Evolutionary conservation across 2,113 vertebrate species (phyloP), one percentile per base, ranked within the genome.

Genomic region (Hyperopisus bebe): DNA sequence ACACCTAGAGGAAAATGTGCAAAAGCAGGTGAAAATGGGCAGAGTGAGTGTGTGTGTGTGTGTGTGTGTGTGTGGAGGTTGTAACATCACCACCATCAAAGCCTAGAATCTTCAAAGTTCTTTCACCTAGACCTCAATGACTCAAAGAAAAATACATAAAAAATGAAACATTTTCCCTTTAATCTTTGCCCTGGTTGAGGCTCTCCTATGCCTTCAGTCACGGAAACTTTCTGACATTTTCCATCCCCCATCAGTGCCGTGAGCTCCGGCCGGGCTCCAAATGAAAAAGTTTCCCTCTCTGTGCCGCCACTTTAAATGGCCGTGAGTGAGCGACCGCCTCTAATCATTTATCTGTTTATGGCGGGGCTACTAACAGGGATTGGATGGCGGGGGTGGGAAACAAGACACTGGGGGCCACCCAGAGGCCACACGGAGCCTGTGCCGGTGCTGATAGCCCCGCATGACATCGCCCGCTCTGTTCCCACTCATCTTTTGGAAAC

Each of bases 81-180:
- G 13, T 87, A 80, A 80, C 27, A 44, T 86, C 51, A 80, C 39
- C 50, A 90, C 62, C 89, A 87, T 90, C 84, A 87, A 90, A 90
- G 89, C 47, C n/a, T 7, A 46, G 55, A 90, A 90, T 87, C 84
- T 90, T 90, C 89, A 90, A 90, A 85, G 70, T 86, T 90, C 89
- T 88, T 66, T 90, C 62, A 87, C 85, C 85, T 66, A 90, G 85
- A 87, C 21, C 89, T 87, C 62, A 42, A 85, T 6, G 44, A 80
- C 17, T 51, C n/a, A 89, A 89, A 77, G 17, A 51, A 87, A 89
- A 77, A 27, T 80, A 31, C 44, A 89, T 89, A 89, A 82, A 80
- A 62, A 80, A 89, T 89, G 31, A 82, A 89, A 89, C 39, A 89
- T 89, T 87, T 87, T 44, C 62, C 62, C 46, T 90, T 87, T 90